Base-by-base conservation (phyloP, 2,797 vertebrate species). In the Lagocephalus sceleratus region DNA sequence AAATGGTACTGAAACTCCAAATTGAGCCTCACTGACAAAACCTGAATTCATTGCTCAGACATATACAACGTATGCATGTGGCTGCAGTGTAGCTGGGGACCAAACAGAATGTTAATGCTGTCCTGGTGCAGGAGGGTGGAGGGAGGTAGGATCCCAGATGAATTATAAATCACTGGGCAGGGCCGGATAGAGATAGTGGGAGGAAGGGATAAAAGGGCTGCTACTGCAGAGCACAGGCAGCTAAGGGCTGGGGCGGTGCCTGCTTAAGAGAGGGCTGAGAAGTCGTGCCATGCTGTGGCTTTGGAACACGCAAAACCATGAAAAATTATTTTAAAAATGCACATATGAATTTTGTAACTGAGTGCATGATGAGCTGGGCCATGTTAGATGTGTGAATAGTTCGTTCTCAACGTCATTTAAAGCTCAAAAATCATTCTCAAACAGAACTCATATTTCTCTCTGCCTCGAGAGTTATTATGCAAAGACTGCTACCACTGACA, bases 81-180 rank as follows among this genome's bases (percentile, higher is more conserved):
- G 78, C 73, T 79, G 80, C 76, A 81, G 83, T 55, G 71, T 79
- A 81, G 78, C 75, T 73, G 71, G 79, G 75, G 85, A 84, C 84
- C 77, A 85, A 87, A 86, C 82, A 82, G 87, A 89, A 89, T 89
- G 82, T 80, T 88, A 88, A 88, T 87, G 81, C 71, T 81, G 85
- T 78, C 80, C 82, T 88, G 81, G 84, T 86, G 86, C 85, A 87
- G 83, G 86, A 75, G 78, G 73, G 77, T 79, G 77, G 79, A 79
- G 83, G 81, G 73, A 84, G 69, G 79, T 79, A 84, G 85, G 79
- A 88, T 89, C 82, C 86, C 79, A 83, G 85, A 88, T 92, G 84
- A 91, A 92, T 92, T 89, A 91, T 91, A 91, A 85, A 92, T 92
- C 81, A 90, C 72, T 87, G 82, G 87, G 83, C 82, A 82, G 85